phyloP scores from a whole-genome alignment of 2,797 vertebrate species.

The Etheostoma nigrum region DNA sequence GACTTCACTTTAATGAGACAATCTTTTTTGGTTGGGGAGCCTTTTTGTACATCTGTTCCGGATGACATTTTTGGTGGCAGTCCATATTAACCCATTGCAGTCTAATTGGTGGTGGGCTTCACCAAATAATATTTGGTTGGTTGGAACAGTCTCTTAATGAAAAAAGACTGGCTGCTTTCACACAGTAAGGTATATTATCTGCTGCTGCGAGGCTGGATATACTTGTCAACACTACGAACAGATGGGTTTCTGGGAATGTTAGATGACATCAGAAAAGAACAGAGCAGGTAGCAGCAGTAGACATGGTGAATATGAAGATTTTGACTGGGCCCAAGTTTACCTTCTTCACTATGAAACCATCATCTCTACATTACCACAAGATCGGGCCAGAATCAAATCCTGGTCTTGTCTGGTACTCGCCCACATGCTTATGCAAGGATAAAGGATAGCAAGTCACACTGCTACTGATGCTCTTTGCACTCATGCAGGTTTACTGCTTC shows the following conservation, averaged over 20 bases:
- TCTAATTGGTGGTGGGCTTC: slow-evolving; percentile 80
- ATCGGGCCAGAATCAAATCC: slow-evolving; percentile 39
- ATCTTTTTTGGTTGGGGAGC: slow-evolving; percentile 78
- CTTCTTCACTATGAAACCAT: slow-evolving; percentile 46
- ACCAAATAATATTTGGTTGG: slow-evolving; percentile 62
- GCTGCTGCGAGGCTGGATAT: slow-evolving; percentile 44
- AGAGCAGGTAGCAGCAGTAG: slow-evolving; percentile 42
- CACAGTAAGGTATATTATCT: slow-evolving; percentile 51
- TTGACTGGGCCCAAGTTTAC: slow-evolving; percentile 62
- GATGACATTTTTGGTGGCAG: slow-evolving; percentile 71
- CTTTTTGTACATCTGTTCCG: slow-evolving; percentile 74
- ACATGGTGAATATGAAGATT: slow-evolving; percentile 73
- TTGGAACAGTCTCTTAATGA: slow-evolving; percentile 57
- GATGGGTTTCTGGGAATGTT: slow-evolving; percentile 46
- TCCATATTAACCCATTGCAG: slow-evolving; percentile 75
- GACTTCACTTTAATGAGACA: slow-evolving; percentile 79
- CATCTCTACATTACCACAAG: slow-evolving; percentile 46
- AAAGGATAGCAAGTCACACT: slow-evolving; percentile 36
- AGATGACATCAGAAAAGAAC: slow-evolving; percentile 47
- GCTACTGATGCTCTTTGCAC: slow-evolving; percentile 49
- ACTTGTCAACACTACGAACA: slow-evolving; percentile 46
- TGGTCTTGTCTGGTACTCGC: slow-evolving; percentile 39
- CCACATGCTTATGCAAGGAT: slow-evolving; percentile 52
- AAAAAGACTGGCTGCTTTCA: slow-evolving; percentile 58
- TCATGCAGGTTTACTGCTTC: slow-evolving; percentile 37